Evolutionary conservation across 2,797 vertebrate species (phyloP).

Genomic region (Syngnathus rostellatus): DNA sequence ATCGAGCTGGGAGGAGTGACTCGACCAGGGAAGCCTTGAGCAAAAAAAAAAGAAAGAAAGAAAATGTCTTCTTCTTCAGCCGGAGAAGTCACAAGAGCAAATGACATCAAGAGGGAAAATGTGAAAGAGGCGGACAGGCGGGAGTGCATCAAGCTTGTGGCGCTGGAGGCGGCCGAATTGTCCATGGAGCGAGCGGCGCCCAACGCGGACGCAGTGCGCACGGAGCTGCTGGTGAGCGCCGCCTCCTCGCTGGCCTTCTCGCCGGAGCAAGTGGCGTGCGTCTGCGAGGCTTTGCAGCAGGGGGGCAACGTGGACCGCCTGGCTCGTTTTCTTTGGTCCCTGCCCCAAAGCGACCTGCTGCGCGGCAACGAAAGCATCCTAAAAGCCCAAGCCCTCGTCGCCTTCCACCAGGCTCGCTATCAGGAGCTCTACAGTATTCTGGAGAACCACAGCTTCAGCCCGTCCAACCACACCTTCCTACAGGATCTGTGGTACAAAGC

Average conservation of each 20-base stretch:
- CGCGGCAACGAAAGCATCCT: slow-evolving; percentile 97
- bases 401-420: slow-evolving; percentile 94
- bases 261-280: slow-evolving; percentile 96
- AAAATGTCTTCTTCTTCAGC: slow-evolving; percentile 90
- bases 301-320: slow-evolving; percentile 97
- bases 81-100: slow-evolving; percentile 76
- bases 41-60: slow-evolving; percentile 53
- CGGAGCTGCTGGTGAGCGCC: slow-evolving; percentile 82
- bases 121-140: slow-evolving; percentile 78
- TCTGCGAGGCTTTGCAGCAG: slow-evolving; percentile 97
- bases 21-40: slow-evolving; percentile 72
- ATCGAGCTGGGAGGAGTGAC: slow-evolving; percentile 85
- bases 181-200: slow-evolving; percentile 80
- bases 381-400: slow-evolving; percentile 94
- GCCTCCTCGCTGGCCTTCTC: slow-evolving; percentile 89
- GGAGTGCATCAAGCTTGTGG: slow-evolving; percentile 80
- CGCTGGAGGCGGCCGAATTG: slow-evolving; percentile 78
- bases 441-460: slow-evolving; percentile 94
- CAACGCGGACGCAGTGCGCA: slow-evolving; percentile 75
- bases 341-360: slow-evolving; percentile 93
- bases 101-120: slow-evolving; percentile 94
- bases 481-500: slow-evolving; percentile 99
- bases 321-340: slow-evolving; percentile 94
- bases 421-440: slow-evolving; percentile 95
- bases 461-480: slow-evolving; percentile 89